phyloP scores from a whole-genome alignment of 2,797 vertebrate genomes.

The Gymnoscopelus braueri region DNA sequence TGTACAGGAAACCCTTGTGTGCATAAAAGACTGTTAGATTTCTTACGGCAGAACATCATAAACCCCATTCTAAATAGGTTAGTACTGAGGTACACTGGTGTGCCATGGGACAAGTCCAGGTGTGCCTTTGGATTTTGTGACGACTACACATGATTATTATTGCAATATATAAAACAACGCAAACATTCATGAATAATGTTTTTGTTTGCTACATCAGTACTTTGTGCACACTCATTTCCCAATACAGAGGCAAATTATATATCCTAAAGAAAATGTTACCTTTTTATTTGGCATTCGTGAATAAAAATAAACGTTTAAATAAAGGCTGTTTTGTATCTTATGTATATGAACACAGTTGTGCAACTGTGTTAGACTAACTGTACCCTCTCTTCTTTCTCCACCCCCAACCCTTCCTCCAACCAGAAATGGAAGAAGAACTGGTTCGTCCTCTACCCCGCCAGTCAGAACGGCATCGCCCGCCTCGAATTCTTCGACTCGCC shows the following conservation, averaged over 20 bases:
- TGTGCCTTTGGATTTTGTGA: too few species aligned
- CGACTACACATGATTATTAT: too few species aligned
- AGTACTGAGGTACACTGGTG: too few species aligned
- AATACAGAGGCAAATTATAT: too few species aligned
- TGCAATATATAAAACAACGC: too few species aligned
- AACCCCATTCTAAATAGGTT: constrained; percentile 1
- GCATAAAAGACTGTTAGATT: constrained; percentile 12
- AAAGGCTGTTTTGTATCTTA: background rate
- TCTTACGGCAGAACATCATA: constrained; percentile 14
- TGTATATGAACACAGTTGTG: too few species aligned
- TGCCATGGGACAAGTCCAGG: too few species aligned
- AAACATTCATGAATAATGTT: too few species aligned
- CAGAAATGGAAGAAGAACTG: constrained; percentile 98
- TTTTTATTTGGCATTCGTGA: background rate
- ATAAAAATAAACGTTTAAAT: background rate
- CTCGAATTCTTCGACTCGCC: constrained; percentile 92
- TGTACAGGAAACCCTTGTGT: constrained; percentile 34
- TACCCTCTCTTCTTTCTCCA: background rate
- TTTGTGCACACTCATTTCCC: too few species aligned
- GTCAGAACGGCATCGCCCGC: constrained; percentile 93
- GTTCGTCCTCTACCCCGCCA: constrained; percentile 92
- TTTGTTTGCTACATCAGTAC: too few species aligned
- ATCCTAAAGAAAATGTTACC: too few species aligned
- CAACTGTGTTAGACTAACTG: too few species aligned
- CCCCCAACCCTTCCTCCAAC: background rate